Conservation (phyloP, 30 jellyfish, hydroid and myxozoan species). For the Aurelia aurita complex sp. Pacific region DNA sequence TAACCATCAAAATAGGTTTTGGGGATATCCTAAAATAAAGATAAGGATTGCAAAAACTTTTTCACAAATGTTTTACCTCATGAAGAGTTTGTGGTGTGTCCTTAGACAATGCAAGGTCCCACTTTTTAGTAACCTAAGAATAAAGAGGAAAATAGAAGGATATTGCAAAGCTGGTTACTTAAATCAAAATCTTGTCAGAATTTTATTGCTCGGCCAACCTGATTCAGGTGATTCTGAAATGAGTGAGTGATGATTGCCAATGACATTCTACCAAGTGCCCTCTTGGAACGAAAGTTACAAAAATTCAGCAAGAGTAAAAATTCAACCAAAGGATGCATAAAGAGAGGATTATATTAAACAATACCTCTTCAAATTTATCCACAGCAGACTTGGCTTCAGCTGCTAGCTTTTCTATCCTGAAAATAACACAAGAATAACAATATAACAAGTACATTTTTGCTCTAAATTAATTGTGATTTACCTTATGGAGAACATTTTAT, state of each 20-base stretch:
- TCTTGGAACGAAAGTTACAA: neutral
- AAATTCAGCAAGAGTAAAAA: neutral
- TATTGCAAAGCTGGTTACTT: neutral
- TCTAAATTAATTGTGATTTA: too few species aligned
- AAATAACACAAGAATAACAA: neutral
- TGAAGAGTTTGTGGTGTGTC: constrained; percentile 80
- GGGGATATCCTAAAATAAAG: neutral
- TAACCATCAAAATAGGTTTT: neutral
- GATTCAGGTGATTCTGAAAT: too few species aligned
- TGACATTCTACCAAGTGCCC: neutral
- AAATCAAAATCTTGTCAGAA: too few species aligned
- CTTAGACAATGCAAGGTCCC: constrained; percentile 80
- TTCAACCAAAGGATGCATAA: too few species aligned
- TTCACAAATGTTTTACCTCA: constrained; percentile 33
- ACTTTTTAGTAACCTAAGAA: constrained; percentile 65
- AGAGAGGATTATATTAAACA: too few species aligned
- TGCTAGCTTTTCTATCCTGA: constrained; percentile 70
- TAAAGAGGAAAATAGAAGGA: neutral
- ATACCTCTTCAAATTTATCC: constrained; percentile 79
- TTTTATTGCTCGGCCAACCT: too few species aligned
- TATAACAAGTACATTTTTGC: too few species aligned
- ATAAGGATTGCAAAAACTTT: neutral
- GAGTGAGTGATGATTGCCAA: too few species aligned
- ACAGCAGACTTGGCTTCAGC: constrained; percentile 79
- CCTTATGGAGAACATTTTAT: too few species aligned